Percentiles rank a stretch among this genome's conserved stretches.
Conservation (phyloP, 2,113 vertebrate genomes). For the human (Homo sapiens) region GRCh38 chr1:33789001-33789500, state of each 20-base stretch:
- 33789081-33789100: background rate
- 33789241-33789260: background rate
- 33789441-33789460: background rate
- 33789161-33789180: background rate
- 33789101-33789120: background rate
- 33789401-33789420: background rate
- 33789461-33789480: background rate
- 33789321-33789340: background rate
- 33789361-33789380: background rate
- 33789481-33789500: background rate
- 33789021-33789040: background rate
- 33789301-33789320: background rate
- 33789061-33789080: background rate
- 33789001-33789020: background rate
- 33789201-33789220: background rate
- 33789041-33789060: too few relatives aligned
- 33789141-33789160: background rate
- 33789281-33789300: too few relatives aligned
- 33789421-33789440: background rate
- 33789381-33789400: background rate
- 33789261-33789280: background rate
- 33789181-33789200: background rate
- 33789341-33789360: background rate
- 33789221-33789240: rapidly evolving
- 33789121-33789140: background rate